These are phyloP conservation scores for Collichthys lucidus DNA, from an alignment of 2,113 vertebrate genomes.

Conservation along the genomic window DNA sequence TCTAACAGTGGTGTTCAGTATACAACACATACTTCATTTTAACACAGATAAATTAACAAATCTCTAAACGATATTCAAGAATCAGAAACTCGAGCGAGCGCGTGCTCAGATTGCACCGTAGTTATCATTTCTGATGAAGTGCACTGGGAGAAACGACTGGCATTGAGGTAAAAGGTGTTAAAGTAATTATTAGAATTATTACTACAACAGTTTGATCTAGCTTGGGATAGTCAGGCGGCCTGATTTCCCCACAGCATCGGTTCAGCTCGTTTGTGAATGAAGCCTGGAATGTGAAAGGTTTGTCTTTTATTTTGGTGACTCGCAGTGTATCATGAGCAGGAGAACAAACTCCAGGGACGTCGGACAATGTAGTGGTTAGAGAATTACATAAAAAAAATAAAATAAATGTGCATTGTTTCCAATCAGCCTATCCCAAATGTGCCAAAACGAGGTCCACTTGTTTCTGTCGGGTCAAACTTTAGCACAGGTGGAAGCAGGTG, in stretches of 20 bases:
- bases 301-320: background rate
- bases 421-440: constrained; percentile 2
- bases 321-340: constrained; percentile 12
- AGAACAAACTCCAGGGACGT: background rate
- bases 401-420: constrained; percentile 11
- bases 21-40: constrained; percentile 11
- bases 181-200: background rate
- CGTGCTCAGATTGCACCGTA: background rate
- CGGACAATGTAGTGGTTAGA: constrained; percentile 48
- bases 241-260: background rate
- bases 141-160: constrained; percentile 3
- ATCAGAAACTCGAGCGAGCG: constrained; percentile 12
- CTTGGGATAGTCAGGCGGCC: background rate
- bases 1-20: background rate
- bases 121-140: constrained; percentile 19
- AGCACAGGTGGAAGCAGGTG: background rate
- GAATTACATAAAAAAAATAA: background rate
- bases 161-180: constrained; percentile 45
- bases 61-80: background rate
- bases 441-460: background rate
- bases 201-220: background rate
- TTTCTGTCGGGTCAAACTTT: constrained; percentile 3
- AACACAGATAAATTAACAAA: constrained; percentile 38
- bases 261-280: background rate
- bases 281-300: background rate